Percentiles rank a stretch among this genome's conserved stretches.
phyloP scores from a whole-genome alignment of 2,888 invertebrate genomes.

The Leucoma salicis region DNA sequence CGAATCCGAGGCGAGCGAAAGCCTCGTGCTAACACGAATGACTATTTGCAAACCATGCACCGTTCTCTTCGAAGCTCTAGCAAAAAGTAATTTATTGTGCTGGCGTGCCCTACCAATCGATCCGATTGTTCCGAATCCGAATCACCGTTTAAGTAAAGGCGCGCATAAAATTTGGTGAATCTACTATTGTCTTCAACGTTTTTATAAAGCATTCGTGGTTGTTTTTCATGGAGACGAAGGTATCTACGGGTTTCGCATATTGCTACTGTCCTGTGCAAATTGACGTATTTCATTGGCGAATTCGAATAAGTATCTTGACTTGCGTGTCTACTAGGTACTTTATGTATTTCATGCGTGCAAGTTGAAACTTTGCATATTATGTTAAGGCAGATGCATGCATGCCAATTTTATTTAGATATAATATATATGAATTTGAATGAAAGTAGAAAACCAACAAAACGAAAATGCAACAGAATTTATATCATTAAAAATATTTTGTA shows the following conservation, averaged over 20 bases:
- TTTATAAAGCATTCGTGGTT: constrained; percentile 48
- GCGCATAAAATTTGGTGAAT: constrained; percentile 69
- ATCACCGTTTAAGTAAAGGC: constrained; percentile 65
- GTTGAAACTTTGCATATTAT: constrained; percentile 19
- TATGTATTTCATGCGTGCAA: constrained; percentile 13
- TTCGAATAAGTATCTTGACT: constrained; percentile 10
- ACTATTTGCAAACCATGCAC: constrained; percentile 60
- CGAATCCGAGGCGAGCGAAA: constrained; percentile 46
- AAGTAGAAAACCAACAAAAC: too few relatives aligned
- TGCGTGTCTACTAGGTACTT: constrained; percentile 15
- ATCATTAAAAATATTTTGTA: too few relatives aligned
- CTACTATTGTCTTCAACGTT: constrained; percentile 47
- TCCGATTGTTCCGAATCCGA: constrained; percentile 51
- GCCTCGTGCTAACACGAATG: constrained; percentile 48
- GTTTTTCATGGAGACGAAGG: constrained; percentile 30
- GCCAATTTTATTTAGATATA: too few relatives aligned
- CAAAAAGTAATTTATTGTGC: constrained; percentile 76
- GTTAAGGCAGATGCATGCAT: too few relatives aligned
- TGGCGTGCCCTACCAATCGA: constrained; percentile 74
- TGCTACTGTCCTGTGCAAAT: constrained; percentile 21
- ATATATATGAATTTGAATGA: too few relatives aligned
- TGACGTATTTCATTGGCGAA: constrained; percentile 22
- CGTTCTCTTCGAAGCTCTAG: constrained; percentile 53
- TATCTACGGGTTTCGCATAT: constrained; percentile 24
- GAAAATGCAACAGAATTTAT: too few relatives aligned